Conservation (phyloP, 2,797 vertebrate genomes). For the Galago senegalensis region DNA sequence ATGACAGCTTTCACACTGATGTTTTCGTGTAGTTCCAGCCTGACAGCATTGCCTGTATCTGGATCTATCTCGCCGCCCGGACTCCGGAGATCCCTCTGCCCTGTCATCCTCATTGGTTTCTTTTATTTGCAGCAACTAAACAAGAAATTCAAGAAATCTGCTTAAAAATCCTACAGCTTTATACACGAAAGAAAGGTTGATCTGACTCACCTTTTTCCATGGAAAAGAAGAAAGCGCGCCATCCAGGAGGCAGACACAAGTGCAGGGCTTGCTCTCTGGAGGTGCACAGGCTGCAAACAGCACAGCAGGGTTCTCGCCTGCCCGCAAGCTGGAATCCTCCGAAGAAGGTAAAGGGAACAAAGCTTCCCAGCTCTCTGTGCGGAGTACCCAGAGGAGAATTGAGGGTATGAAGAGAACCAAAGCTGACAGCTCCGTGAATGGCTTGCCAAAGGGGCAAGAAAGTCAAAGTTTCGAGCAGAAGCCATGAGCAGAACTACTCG, state of each 20-base stretch:
- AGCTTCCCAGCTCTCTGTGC: slow-evolving; percentile 89
- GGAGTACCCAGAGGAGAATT: slow-evolving; percentile 89
- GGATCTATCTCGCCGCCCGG: slow-evolving; percentile 93
- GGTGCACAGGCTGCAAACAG: slow-evolving; percentile 87
- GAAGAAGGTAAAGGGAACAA: slow-evolving; percentile 90
- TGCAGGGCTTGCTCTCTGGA: slow-evolving; percentile 92
- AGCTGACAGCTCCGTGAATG: slow-evolving; percentile 89
- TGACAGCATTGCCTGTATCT: slow-evolving; percentile 93
- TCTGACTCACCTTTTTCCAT: slow-evolving; percentile 85
- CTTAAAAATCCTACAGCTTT: slow-evolving; percentile 91
- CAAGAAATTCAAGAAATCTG: slow-evolving; percentile 93
- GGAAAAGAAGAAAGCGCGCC: slow-evolving; percentile 95
- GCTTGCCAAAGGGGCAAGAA: slow-evolving; percentile 88
- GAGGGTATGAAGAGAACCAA: slow-evolving; percentile 87
- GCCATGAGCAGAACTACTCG: slow-evolving; percentile 90
- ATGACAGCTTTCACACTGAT: slow-evolving; percentile 93
- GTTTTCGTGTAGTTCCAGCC: slow-evolving; percentile 93
- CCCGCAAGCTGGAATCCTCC: slow-evolving; percentile 91
- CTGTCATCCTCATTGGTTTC: slow-evolving; percentile 93
- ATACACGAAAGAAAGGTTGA: slow-evolving; percentile 93
- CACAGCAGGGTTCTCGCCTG: slow-evolving; percentile 91
- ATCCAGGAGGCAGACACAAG: slow-evolving; percentile 96
- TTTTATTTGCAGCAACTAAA: slow-evolving; percentile 92
- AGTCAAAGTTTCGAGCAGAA: slow-evolving; percentile 89
- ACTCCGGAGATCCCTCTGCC: slow-evolving; percentile 93